Evolutionary conservation across 2,888 invertebrate species (phyloP).

Genomic region (Chouioia cunea): DNA sequence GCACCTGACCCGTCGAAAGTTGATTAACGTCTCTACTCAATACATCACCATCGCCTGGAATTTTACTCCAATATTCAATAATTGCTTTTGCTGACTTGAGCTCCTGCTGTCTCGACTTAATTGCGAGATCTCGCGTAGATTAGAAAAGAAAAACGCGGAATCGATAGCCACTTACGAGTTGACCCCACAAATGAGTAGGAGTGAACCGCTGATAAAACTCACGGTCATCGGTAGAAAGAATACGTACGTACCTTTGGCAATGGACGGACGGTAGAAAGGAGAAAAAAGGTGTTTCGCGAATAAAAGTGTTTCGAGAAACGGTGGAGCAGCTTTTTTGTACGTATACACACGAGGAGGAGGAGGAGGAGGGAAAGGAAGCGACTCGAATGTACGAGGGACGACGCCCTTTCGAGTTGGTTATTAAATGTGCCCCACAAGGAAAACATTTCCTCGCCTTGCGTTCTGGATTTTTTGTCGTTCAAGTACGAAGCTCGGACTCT

Average conservation of each 20-base stretch:
- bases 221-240: not conserved
- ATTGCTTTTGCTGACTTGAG: too few relatives aligned
- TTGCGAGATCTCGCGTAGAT: too few relatives aligned
- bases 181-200: too few relatives aligned
- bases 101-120: too few relatives aligned
- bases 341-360: not conserved
- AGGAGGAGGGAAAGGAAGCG: not conserved
- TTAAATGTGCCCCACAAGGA: conserved; percentile 22
- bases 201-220: conserved; percentile 9
- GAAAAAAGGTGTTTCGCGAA: conserved; percentile 4
- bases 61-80: too few relatives aligned
- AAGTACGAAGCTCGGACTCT: not conserved
- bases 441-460: not conserved
- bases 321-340: not conserved
- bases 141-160: too few relatives aligned
- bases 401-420: conserved; percentile 35
- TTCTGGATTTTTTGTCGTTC: not conserved
- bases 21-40: too few relatives aligned
- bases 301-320: conserved; percentile 28
- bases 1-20: too few relatives aligned
- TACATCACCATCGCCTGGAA: too few relatives aligned
- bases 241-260: not conserved
- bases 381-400: conserved; percentile 17
- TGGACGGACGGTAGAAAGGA: not conserved
- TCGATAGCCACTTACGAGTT: too few relatives aligned